A percentile compares a stretch with the other conserved stretches of the same genome.
phyloP scores from a whole-genome alignment of 2,113 vertebrate genomes.

The Chaenogobius annularis region DNA sequence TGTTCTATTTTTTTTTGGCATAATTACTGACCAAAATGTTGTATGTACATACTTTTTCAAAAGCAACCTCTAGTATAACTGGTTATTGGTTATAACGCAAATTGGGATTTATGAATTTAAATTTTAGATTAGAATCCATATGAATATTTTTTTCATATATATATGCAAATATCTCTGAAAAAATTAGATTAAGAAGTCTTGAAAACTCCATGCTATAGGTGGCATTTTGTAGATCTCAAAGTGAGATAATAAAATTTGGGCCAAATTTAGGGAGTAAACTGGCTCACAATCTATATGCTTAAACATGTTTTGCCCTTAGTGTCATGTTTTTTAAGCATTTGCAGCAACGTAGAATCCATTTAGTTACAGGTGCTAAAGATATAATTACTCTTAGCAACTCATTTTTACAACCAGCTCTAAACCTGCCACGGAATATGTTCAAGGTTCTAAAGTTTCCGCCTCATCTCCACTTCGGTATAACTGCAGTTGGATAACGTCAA shows the following conservation, averaged over 20 bases:
- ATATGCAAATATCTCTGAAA: too few relatives aligned
- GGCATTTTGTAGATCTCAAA: neutral
- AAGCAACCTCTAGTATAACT: too few relatives aligned
- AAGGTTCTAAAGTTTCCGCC: neutral
- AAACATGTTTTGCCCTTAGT: neutral
- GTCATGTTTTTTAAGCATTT: neutral
- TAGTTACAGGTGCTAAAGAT: neutral
- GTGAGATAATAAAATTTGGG: neutral
- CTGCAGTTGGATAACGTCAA: neutral
- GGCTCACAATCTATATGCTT: neutral
- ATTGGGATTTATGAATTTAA: too few relatives aligned
- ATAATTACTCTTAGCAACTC: constrained; percentile 3
- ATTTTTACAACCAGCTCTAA: constrained; percentile 9
- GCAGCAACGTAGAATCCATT: neutral
- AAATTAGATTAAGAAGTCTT: too few relatives aligned
- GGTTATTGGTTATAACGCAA: too few relatives aligned
- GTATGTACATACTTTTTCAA: neutral
- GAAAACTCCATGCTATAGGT: neutral
- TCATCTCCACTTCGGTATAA: neutral
- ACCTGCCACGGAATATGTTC: neutral
- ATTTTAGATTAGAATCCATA: too few relatives aligned
- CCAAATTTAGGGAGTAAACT: neutral
- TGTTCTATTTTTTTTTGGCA: neutral
- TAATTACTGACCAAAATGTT: neutral
- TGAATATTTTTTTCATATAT: too few relatives aligned